A percentile compares a stretch with the other conserved stretches of the same genome.
Evolutionary conservation across 2,888 invertebrate genomes (phyloP).

Genomic region (Trachelus troglodyta): DNA sequence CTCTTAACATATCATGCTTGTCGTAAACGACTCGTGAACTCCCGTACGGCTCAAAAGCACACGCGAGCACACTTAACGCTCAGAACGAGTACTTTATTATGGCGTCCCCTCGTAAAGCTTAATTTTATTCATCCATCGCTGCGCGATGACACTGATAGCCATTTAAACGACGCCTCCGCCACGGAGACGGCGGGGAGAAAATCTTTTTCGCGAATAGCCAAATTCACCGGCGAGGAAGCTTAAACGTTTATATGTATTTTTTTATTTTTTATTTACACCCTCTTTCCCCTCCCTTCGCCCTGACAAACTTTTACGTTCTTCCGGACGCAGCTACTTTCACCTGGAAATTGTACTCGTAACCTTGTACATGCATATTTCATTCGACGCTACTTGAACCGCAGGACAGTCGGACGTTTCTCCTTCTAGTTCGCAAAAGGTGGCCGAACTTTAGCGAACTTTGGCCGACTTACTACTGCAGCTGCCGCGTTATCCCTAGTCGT

Average conservation of each 20-base stretch:
- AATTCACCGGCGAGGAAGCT: background rate
- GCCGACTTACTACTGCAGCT: slow-evolving; percentile 32
- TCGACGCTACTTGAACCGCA: slow-evolving; percentile 46
- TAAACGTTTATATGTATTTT: background rate
- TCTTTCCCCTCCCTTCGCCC: background rate
- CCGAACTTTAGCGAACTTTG: slow-evolving; percentile 50
- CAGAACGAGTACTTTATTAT: background rate
- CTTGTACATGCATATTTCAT: slow-evolving; percentile 60
- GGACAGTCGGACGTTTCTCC: slow-evolving; percentile 41
- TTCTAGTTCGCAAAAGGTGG: slow-evolving; percentile 32
- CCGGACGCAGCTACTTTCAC: slow-evolving; percentile 44
- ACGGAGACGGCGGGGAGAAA: background rate
- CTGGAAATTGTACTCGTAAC: slow-evolving; percentile 53
- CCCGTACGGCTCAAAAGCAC: background rate
- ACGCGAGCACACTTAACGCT: background rate
- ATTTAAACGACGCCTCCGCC: background rate
- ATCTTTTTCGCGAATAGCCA: background rate
- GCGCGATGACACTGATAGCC: background rate
- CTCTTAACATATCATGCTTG: background rate
- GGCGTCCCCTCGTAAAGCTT: background rate
- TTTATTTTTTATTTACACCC: background rate
- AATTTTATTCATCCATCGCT: background rate
- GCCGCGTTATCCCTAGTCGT: background rate
- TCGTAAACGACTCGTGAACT: background rate
- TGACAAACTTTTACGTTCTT: slow-evolving; percentile 29